Percentiles rank a stretch among this genome's conserved stretches.
phyloP scores from a whole-genome alignment of 2,888 invertebrate genomes.

The Esperia sulphurella region DNA sequence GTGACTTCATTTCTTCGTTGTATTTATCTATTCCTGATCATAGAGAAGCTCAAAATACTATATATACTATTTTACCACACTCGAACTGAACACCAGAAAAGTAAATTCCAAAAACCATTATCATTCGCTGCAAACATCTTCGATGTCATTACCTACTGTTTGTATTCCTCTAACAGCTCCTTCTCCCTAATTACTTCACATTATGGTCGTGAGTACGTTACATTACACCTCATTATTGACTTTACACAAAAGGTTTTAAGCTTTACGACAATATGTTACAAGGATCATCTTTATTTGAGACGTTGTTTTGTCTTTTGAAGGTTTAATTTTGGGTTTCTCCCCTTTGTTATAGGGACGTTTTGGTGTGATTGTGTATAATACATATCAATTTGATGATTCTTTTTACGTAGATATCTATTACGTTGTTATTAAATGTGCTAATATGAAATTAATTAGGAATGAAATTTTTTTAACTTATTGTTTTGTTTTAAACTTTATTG shows the following conservation, averaged over 20 bases:
- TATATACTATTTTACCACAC: too few relatives aligned
- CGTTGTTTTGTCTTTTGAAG: neutral
- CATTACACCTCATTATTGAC: conserved; percentile 16
- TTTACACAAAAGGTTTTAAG: conserved; percentile 7
- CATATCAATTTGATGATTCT: too few relatives aligned
- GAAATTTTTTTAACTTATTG: too few relatives aligned
- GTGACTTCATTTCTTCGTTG: too few relatives aligned
- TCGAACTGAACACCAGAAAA: neutral
- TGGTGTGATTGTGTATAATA: too few relatives aligned
- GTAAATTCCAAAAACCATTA: neutral
- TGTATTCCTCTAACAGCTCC: conserved; percentile 22
- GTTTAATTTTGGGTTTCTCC: neutral
- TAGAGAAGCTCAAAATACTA: too few relatives aligned
- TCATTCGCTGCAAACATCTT: neutral
- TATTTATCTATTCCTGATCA: too few relatives aligned
- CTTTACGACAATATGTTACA: conserved; percentile 5
- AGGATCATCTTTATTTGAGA: neutral
- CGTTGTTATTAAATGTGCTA: too few relatives aligned
- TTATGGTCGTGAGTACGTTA: conserved; percentile 15
- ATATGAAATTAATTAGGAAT: too few relatives aligned
- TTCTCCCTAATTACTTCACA: conserved; percentile 26
- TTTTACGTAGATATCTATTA: too few relatives aligned
- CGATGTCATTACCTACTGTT: conserved; percentile 9
- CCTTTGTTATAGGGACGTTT: neutral
- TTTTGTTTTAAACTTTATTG: too few relatives aligned